These are phyloP conservation scores for Orthosia incerta DNA, from an alignment of 2,888 invertebrate genomes.

Conservation along the genomic window DNA sequence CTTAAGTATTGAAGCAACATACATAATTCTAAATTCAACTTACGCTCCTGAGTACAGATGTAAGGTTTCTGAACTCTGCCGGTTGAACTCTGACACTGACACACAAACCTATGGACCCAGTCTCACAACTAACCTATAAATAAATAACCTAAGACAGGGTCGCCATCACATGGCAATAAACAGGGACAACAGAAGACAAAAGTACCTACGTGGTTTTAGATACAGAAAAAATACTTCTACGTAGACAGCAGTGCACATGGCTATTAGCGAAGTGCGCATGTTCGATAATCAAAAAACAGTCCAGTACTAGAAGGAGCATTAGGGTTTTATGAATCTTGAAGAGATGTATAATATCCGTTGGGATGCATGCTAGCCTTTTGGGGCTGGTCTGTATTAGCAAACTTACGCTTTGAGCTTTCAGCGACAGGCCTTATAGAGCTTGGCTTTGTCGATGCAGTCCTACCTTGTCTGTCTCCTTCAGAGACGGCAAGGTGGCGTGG, in stretches of 20 bases:
- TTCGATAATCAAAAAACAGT: slow-evolving; percentile 50
- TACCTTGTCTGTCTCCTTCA: too few species aligned
- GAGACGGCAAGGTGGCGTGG: too few species aligned
- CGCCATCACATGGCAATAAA: slow-evolving; percentile 16
- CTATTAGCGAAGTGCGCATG: slow-evolving; percentile 38
- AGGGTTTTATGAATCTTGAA: slow-evolving; percentile 22
- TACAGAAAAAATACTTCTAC: not conserved
- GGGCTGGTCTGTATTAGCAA: too few species aligned
- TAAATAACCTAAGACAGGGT: slow-evolving; percentile 43
- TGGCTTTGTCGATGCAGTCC: too few species aligned
- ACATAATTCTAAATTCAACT: not conserved
- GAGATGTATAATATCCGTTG: slow-evolving; percentile 16
- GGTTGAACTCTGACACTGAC: slow-evolving; percentile 1
- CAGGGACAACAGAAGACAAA: slow-evolving; percentile 36
- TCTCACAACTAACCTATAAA: slow-evolving; percentile 11
- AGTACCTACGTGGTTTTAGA: not conserved
- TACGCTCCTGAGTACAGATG: not conserved
- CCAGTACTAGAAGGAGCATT: slow-evolving; percentile 18
- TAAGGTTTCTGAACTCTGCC: not conserved
- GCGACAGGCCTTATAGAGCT: too few species aligned
- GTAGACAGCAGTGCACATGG: slow-evolving; percentile 28
- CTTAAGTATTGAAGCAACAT: too few species aligned
- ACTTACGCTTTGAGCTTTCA: too few species aligned
- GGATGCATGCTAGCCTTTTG: too few species aligned
- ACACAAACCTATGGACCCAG: slow-evolving; percentile 19